Evolutionary conservation across 2,797 vertebrate species (phyloP), one percentile per base, ranked within the genome.

Genomic region (Rhadinocentrus ornatus): DNA sequence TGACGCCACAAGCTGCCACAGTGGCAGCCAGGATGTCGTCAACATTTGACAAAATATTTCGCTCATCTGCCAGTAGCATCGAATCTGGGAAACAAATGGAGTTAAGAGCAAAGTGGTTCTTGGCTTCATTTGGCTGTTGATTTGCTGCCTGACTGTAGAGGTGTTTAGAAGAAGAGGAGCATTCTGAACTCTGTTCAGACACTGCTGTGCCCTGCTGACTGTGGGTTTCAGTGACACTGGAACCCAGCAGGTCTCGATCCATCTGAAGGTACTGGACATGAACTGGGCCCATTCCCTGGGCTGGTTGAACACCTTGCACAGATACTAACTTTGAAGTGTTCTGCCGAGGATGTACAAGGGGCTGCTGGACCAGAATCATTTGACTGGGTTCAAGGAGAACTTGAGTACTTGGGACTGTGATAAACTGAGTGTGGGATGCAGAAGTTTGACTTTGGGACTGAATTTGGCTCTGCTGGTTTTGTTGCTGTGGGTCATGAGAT

Each of bases 1-100:
- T 94, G 75, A 99, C 97, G 2, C 97, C 97, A 88, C 97, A 99
- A 62, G 96, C 97, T 48, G 96, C 97, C 72, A 96, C 98, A 0
- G 97, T 99, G 69, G 97, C 98, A 85, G 98, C 97, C 70, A 99
- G 93, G 66, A 99, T 99, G 88, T 99, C 98, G 74, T 99, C 97
- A 31, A 99, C 97, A 0, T 98, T 98, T 84, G 97, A 99, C 75
- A 99, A 93, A 89, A 99, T 98, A 89, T 96, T 97, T 86, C 97
- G 95, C 61, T 99, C 98, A 83, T 99, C 98, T 8, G 91, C 93
- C 56, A 99, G 95, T 27, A 99, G 93, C 91, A 99, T 97, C 1
- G 97, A 97, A 67, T 99, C 97, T 24, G 97, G 95, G 71, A 99
- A 99, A 90, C 97, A 99, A 89, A 99, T 96, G 39, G 97, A 97